These are phyloP conservation scores for Lasioglossum marginatum DNA, from an alignment of 2,888 invertebrate species.

Conservation along the genomic window DNA sequence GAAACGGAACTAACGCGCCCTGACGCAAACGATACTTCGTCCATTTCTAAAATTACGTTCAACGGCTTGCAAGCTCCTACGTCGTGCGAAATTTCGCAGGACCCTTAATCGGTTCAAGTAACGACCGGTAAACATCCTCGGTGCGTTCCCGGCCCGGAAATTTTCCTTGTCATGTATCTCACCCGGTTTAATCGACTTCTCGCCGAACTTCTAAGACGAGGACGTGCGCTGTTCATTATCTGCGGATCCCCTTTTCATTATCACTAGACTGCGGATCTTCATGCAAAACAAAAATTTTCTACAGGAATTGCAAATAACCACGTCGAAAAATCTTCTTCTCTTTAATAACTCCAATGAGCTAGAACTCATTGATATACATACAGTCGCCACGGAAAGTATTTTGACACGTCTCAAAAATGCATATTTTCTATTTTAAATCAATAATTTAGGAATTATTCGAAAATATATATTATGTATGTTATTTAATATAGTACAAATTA, in stretches of 20 bases:
- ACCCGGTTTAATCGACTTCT: slow-evolving; percentile 29
- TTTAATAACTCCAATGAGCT: no score
- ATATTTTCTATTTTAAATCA: no score
- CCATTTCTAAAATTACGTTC: slow-evolving; percentile 58
- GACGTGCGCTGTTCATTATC: not conserved
- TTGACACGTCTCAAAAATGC: no score
- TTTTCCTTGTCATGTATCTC: slow-evolving; percentile 12
- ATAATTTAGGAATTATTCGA: no score
- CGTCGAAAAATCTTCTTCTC: no score
- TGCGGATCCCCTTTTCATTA: no score
- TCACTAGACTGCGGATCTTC: not conserved
- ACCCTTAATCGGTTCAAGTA: slow-evolving; percentile 10
- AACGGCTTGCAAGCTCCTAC: slow-evolving; percentile 18
- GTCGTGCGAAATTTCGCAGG: slow-evolving; percentile 41
- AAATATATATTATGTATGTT: no score
- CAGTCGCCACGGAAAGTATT: no score
- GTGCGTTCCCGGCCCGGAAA: slow-evolving; percentile 43
- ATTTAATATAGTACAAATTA: no score
- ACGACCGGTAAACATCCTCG: slow-evolving; percentile 20
- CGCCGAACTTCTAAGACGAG: not conserved
- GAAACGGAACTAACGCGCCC: slow-evolving; percentile 36
- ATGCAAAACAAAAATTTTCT: not conserved
- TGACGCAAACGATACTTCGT: slow-evolving; percentile 47
- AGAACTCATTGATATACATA: no score
- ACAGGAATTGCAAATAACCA: not conserved